phyloP scores from a whole-genome alignment of 2,888 invertebrate species.

The Eulithis testata region DNA sequence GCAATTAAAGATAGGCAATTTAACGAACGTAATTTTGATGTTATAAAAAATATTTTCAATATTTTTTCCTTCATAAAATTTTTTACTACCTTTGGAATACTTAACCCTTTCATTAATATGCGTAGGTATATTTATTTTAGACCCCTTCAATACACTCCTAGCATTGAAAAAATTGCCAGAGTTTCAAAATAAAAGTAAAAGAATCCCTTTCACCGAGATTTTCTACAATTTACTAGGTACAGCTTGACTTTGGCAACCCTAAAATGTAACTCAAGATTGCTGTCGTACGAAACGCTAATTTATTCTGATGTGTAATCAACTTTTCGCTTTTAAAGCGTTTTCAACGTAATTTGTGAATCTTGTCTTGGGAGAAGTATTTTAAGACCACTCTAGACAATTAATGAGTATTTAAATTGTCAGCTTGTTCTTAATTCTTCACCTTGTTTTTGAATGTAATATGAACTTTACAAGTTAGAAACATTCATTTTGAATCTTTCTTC shows the following conservation, averaged over 20 bases:
- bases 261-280: conserved; percentile 26
- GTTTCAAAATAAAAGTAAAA: too few species aligned
- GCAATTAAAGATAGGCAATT: too few species aligned
- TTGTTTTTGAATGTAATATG: neutral
- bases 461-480: too few species aligned
- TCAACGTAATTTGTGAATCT: conserved; percentile 19
- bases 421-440: neutral
- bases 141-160: too few species aligned
- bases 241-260: conserved; percentile 6
- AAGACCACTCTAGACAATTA: conserved; percentile 4
- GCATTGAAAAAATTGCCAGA: too few species aligned
- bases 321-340: conserved; percentile 26
- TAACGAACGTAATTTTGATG: too few species aligned
- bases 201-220: neutral
- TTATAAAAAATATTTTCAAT: too few species aligned
- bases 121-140: too few species aligned
- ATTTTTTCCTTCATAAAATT: too few species aligned
- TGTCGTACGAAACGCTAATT: conserved; percentile 36
- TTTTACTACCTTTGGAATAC: too few species aligned
- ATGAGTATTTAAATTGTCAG: neutral
- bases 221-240: neutral
- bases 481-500: too few species aligned
- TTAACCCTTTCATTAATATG: too few species aligned
- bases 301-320: conserved; percentile 31
- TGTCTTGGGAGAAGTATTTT: neutral